Percentiles rank a stretch among this genome's conserved stretches.
phyloP scores from a whole-genome alignment of 2,797 vertebrate genomes.

The Chiroxiphia lanceolata region DNA sequence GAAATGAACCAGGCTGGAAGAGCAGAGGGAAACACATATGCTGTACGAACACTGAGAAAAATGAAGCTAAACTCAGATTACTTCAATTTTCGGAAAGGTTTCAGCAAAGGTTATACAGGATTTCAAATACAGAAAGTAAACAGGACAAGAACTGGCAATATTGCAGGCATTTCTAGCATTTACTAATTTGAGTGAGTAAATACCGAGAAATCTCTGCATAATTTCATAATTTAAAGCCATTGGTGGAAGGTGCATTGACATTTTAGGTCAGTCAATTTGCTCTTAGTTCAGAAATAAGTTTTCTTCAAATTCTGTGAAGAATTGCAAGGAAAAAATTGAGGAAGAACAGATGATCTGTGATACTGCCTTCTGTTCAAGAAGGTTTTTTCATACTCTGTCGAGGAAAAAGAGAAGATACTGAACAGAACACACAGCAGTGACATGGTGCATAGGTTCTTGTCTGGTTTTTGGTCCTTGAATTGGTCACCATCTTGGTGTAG shows the following conservation, averaged over 20 bases:
- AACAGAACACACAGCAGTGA: neutral
- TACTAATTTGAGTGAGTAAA: neutral
- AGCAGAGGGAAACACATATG: neutral
- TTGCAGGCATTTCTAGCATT: slow-evolving; percentile 24
- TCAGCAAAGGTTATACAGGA: slow-evolving; percentile 37
- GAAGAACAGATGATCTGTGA: neutral
- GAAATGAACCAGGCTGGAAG: neutral
- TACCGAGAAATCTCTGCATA: neutral
- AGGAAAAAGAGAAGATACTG: neutral
- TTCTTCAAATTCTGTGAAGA: neutral
- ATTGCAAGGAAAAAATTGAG: neutral
- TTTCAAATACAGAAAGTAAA: slow-evolving; percentile 18
- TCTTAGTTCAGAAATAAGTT: neutral
- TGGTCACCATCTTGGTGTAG: neutral
- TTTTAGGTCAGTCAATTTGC: slow-evolving; percentile 2
- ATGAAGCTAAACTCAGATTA: neutral
- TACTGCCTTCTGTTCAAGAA: neutral
- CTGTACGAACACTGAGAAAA: neutral
- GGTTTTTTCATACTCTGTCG: neutral
- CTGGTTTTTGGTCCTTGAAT: neutral
- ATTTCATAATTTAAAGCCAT: slow-evolving; percentile 8
- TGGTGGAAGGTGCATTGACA: neutral
- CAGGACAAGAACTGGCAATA: neutral
- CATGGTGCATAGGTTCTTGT: no score
- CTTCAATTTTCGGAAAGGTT: slow-evolving; percentile 18